Evolutionary conservation across 1,140 invertebrate genomes (phyloP), one percentile per base, ranked within the genome.

Genomic region (Meloidogyne exigua): DNA sequence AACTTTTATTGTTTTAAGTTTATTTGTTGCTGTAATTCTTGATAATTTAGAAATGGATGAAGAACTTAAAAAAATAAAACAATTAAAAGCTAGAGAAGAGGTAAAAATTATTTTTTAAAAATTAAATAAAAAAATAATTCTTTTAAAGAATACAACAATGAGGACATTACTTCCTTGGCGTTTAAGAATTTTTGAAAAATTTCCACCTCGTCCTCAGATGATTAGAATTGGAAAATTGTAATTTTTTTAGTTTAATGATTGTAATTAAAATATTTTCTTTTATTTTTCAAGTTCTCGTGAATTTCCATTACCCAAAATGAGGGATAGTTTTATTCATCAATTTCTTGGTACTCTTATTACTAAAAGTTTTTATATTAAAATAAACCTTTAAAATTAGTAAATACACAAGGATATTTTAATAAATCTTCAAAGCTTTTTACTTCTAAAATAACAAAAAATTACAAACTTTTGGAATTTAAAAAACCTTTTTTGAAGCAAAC

Each of bases 21-120:
- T 99, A 88, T 99, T 99, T 91, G 97, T 99, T 81, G 97, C 97
- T 76, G 97, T 99, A 1, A 99, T 99, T 89, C 91, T 99, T 82
- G 97, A 99, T 87, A 99, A 99, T 89, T 91, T 99, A 84, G 96
- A 99, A 88, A 89, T 99, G 80, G 96, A 99, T 85, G 97, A 99
- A 89, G 96, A 99, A 84, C 96, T 99, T n/a, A 99, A 99, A 88
- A 99, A 98, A 88, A 89, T 99, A 10, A 99, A 88, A 67, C 97
- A 99, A 88, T 88, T 85, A 69, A 84, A 85, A 77, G 85, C 86
- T 12, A 39, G 85, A 65, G 85, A 87, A 77, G 86, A 86, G 21
- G 77, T 79, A n/a, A 76, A 7, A 69, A 69, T 26, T 5, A 28
- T 18, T 12, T 69, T 36, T 13, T 28, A 15, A 13, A 28, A 36